phyloP scores from a whole-genome alignment of 2,797 vertebrate genomes.

The Moxostoma hubbsi region DNA sequence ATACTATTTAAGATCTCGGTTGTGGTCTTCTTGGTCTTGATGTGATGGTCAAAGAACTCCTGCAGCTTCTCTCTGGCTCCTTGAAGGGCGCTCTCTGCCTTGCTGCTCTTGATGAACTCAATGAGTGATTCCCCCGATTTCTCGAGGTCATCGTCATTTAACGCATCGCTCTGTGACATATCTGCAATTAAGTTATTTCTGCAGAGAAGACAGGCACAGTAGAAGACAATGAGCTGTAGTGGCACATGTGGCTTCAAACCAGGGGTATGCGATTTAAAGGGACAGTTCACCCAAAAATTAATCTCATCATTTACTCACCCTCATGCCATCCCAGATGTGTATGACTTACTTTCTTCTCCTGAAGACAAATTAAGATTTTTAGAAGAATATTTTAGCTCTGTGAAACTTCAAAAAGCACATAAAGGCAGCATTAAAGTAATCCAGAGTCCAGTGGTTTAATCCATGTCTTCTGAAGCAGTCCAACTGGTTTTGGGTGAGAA shows the following conservation, averaged over 20 bases:
- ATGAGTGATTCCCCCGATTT: slow-evolving; percentile 66
- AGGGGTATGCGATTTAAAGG: too few relatives aligned
- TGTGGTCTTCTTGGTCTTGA: slow-evolving; percentile 63
- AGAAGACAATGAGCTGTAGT: neutral
- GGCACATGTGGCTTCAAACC: neutral
- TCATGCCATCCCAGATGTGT: too few relatives aligned
- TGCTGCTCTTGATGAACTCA: slow-evolving; percentile 69
- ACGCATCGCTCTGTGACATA: slow-evolving; percentile 68
- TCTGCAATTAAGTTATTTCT: slow-evolving; percentile 14
- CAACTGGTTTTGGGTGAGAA: too few relatives aligned
- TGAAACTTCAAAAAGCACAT: too few relatives aligned
- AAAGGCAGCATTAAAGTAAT: too few relatives aligned
- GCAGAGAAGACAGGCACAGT: neutral
- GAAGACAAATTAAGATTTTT: too few relatives aligned
- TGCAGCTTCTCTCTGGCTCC: slow-evolving; percentile 60
- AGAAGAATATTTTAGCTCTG: too few relatives aligned
- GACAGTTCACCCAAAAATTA: too few relatives aligned
- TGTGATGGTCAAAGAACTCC: slow-evolving; percentile 65
- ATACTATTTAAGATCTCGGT: slow-evolving; percentile 72
- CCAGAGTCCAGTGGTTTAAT: too few relatives aligned
- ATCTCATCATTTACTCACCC: too few relatives aligned
- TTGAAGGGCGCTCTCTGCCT: slow-evolving; percentile 61
- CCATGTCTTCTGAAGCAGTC: too few relatives aligned
- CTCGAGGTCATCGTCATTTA: slow-evolving; percentile 67
- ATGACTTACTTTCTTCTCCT: too few relatives aligned